Evolutionary conservation across 1,140 invertebrate genomes (phyloP).

Genomic region (Lordiphosa clarofinis): DNA sequence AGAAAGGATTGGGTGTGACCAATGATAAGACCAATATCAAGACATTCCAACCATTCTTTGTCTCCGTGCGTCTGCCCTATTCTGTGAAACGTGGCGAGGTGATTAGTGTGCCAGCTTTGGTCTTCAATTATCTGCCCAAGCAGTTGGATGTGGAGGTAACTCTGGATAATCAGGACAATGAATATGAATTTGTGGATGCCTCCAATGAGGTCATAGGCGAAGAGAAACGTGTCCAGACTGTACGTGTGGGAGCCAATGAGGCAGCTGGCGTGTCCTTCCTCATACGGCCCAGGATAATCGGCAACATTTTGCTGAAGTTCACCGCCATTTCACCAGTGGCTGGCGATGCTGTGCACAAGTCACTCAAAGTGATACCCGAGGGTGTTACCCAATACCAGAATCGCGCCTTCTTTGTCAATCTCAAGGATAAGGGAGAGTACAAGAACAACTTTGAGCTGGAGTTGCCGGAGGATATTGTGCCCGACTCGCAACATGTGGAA

Average conservation of each 20-base stretch:
- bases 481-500: constrained; percentile 86
- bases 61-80: constrained; percentile 89
- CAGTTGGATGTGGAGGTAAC: constrained; percentile 90
- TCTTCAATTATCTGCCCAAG: constrained; percentile 81
- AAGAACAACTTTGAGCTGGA: constrained; percentile 84
- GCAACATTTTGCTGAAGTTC: constrained; percentile 87
- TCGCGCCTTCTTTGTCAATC: constrained; percentile 87
- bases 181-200: constrained; percentile 88
- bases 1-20: constrained; percentile 91
- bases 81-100: constrained; percentile 87
- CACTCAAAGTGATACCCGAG: constrained; percentile 88
- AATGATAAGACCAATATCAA: constrained; percentile 86
- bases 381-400: constrained; percentile 89
- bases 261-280: constrained; percentile 88
- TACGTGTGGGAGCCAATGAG: constrained; percentile 85
- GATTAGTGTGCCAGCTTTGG: constrained; percentile 68
- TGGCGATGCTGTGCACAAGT: constrained; percentile 87
- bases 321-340: constrained; percentile 85
- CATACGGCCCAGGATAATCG: constrained; percentile 87
- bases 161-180: constrained; percentile 88
- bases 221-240: constrained; percentile 83
- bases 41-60: constrained; percentile 94
- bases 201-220: constrained; percentile 81
- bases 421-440: constrained; percentile 82
- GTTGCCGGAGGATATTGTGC: constrained; percentile 86